Base-by-base conservation (phyloP, 2,888 invertebrate species). In the Cecidostiba fungosa region DNA sequence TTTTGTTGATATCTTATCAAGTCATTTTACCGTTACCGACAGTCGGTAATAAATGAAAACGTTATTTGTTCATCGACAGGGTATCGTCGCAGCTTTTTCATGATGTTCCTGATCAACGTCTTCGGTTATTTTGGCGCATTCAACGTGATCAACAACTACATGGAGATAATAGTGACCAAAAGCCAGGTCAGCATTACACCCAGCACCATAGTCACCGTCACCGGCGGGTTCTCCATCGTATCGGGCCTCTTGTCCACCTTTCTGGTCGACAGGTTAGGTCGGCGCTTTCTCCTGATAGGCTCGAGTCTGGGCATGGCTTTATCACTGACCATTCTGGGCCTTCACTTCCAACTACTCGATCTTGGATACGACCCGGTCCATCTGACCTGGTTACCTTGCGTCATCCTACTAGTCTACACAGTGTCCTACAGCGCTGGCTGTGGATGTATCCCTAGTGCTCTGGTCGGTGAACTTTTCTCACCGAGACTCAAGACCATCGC, bases 61-160 rank as follows among this genome's bases (percentile, higher is more conserved):
- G 12, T 14, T 66, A 10, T 66, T 26, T 16, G n/a, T 14, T 26
- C 29, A 26, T 70, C 8, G 14, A 59, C 87, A 91, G 92, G 91
- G 5, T 93, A 95, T 84, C 91, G 94, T 10, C 93, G 91, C 39
- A 94, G 94, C 2, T 91, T 94, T 80, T 89, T 94, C 0, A 89
- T 94, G 8, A 92, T 94, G 66, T 92, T 92, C 16, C 90, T 92
- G 0, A 91, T 95, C n/a, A 94, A 94, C 92, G 85, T 94, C 2
- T 94, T 95, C 86, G 94, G 95, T 81, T 95, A 95, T 88, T 92
- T 94, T 19, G 92, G 92, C 43, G 94, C 94, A 2, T 92, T 93
- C 88, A 94, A 93, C 87, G 93, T 93, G 0, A 90, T 94, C 59
- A 91, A 91, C 78, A 93, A 93, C 85, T 94, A 94, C 87, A 91